Percentiles rank a stretch among this genome's conserved stretches.
Conservation (phyloP, 2,113 vertebrate species). For the Eurypyga helias region DNA sequence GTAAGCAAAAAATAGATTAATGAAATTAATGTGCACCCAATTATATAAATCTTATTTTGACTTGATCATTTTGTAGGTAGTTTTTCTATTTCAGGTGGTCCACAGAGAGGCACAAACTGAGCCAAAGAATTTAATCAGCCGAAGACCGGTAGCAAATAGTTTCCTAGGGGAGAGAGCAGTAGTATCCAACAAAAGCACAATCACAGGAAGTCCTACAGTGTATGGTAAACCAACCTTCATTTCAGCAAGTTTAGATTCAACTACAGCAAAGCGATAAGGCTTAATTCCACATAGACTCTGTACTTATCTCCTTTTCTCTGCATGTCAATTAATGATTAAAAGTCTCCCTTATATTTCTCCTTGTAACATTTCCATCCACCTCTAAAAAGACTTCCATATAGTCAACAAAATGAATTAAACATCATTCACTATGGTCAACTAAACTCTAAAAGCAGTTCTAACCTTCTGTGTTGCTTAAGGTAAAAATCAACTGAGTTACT, state of each 20-base stretch:
- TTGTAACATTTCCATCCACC: neutral
- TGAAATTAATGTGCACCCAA: neutral
- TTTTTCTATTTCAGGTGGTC: neutral
- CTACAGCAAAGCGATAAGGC: neutral
- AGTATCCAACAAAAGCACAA: neutral
- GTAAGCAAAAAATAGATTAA: neutral
- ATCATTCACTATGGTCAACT: neutral
- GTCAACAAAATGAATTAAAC: neutral
- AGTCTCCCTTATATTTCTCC: neutral
- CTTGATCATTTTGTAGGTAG: neutral
- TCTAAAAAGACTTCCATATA: neutral
- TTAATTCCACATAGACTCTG: neutral
- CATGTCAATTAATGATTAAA: neutral
- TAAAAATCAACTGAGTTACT: neutral
- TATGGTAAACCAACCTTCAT: neutral
- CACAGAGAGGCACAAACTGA: fast-evolving
- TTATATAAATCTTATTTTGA: neutral
- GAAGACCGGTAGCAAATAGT: neutral
- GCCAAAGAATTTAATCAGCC: neutral
- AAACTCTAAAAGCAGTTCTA: neutral
- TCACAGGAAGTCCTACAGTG: neutral
- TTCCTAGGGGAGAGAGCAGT: neutral
- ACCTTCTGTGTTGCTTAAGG: neutral
- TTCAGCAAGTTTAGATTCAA: neutral
- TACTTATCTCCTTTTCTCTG: neutral